Evolutionary conservation across 2,888 invertebrate genomes (phyloP).

Genomic region (Nowickia ferox): DNA sequence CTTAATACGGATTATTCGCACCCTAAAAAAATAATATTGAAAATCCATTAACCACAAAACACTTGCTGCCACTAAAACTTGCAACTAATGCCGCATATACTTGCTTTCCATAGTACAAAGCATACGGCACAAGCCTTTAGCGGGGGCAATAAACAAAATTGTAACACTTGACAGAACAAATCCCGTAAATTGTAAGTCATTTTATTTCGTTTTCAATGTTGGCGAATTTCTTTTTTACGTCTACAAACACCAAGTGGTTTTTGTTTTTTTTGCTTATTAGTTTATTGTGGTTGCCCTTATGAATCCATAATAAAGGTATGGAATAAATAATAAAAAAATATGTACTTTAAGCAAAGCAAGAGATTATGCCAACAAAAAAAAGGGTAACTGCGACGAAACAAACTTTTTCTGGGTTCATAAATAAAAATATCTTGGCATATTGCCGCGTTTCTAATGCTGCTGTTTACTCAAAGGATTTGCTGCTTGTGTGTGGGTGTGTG

Average conservation of each 20-base stretch:
- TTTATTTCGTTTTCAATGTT: slow-evolving; percentile 42
- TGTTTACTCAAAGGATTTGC: slow-evolving; percentile 66
- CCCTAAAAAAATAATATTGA: slow-evolving; percentile 74
- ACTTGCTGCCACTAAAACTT: slow-evolving; percentile 71
- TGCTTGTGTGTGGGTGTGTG: slow-evolving; percentile 34
- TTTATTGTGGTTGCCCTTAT: slow-evolving; percentile 51
- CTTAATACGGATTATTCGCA: slow-evolving; percentile 75
- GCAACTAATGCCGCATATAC: slow-evolving; percentile 37
- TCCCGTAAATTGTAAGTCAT: slow-evolving; percentile 70
- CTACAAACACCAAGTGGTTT: slow-evolving; percentile 56
- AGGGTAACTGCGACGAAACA: slow-evolving; percentile 72
- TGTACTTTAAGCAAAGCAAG: slow-evolving; percentile 20
- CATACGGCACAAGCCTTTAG: slow-evolving; percentile 60
- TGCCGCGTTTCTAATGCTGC: slow-evolving; percentile 69
- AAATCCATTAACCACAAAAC: slow-evolving; percentile 75
- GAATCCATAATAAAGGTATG: slow-evolving; percentile 64
- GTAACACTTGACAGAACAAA: slow-evolving; percentile 75
- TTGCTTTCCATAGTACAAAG: background rate
- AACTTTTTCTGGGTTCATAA: slow-evolving; percentile 61
- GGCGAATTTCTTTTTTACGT: slow-evolving; percentile 33
- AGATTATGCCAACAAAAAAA: slow-evolving; percentile 66
- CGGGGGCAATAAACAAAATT: slow-evolving; percentile 74
- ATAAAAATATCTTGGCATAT: slow-evolving; percentile 74
- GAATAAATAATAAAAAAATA: slow-evolving; percentile 45
- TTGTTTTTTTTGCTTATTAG: slow-evolving; percentile 4